Evolutionary conservation across 2,113 vertebrate species (phyloP).

Genomic region (Corythaixoides concolor): DNA sequence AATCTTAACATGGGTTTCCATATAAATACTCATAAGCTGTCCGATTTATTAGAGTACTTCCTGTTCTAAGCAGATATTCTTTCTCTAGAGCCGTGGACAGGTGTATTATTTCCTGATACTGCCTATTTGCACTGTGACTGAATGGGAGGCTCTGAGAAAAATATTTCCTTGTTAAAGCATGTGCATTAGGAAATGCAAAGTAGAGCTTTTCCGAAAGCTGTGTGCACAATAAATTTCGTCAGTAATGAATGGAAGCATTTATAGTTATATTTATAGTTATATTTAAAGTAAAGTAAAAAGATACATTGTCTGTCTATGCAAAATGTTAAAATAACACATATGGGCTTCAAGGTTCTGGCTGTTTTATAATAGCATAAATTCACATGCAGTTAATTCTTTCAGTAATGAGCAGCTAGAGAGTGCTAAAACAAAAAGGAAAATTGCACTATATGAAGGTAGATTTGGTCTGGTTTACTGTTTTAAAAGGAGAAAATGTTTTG

Average conservation of each 20-base stretch:
- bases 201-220: background rate
- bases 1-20: background rate
- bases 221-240: background rate
- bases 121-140: background rate
- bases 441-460: background rate
- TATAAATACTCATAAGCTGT: constrained; percentile 21
- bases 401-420: constrained; percentile 7
- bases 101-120: background rate
- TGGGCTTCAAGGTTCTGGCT: background rate
- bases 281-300: background rate
- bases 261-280: constrained; percentile 17
- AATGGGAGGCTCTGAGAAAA: background rate
- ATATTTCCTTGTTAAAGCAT: background rate
- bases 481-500: background rate
- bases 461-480: constrained; percentile 10
- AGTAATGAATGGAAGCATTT: constrained; percentile 14
- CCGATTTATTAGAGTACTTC: constrained; percentile 30
- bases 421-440: constrained; percentile 32
- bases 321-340: constrained; percentile 20
- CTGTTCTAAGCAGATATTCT: constrained; percentile 29
- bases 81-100: constrained; percentile 6
- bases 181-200: constrained; percentile 14
- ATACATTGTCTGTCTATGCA: background rate
- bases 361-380: constrained; percentile 41
- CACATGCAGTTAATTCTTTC: constrained; percentile 26